Base-by-base conservation (phyloP, 2,888 invertebrate species). In the Exocentrus adspersus region DNA sequence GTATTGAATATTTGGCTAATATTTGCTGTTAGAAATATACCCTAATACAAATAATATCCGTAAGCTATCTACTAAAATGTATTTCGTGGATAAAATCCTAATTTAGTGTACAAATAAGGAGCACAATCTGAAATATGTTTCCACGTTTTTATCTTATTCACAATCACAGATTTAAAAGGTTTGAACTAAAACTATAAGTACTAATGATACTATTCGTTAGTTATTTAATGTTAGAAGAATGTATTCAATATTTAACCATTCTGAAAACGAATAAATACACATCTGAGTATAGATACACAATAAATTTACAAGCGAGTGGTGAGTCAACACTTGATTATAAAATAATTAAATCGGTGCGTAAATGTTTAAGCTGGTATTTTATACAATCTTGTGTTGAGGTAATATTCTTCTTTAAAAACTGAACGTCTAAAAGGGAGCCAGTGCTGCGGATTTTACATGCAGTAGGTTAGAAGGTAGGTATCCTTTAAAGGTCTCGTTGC, bases 401-500 rank as follows among this genome's bases (percentile, higher is more conserved):
- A n/a, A n/a, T n/a, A n/a, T n/a, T n/a, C n/a, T n/a, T n/a, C n/a
- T n/a, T n/a, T n/a, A n/a, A n/a, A n/a, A 37, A 37, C 14, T n/a
- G n/a, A 37, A n/a, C 12, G n/a, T 37, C 37, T 37, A 37, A 37
- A 12, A 37, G n/a, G n/a, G 14, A 37, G 10, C n/a, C 4, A 12
- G 21, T 9, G 14, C 10, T 19, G n/a, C 17, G 24, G 37, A 14
- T 1, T 24, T 10, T 10, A 17, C 12, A 50, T 16, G n/a, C 5
- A 14, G 7, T 37, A n/a, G n/a, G n/a, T n/a, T n/a, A n/a, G n/a
- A n/a, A n/a, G n/a, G n/a, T n/a, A n/a, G n/a, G n/a, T n/a, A 41
- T 20, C 50, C 56, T 51, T 87, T 87, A 92, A 75, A 89, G 80
- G 81, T 93, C 92, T 77, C 93, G 88, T 79, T 91, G 90, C 84